Percentiles rank a stretch among this genome's conserved stretches.
Conservation (phyloP, 1,140 invertebrate species). For the Carposina sasakii region DNA sequence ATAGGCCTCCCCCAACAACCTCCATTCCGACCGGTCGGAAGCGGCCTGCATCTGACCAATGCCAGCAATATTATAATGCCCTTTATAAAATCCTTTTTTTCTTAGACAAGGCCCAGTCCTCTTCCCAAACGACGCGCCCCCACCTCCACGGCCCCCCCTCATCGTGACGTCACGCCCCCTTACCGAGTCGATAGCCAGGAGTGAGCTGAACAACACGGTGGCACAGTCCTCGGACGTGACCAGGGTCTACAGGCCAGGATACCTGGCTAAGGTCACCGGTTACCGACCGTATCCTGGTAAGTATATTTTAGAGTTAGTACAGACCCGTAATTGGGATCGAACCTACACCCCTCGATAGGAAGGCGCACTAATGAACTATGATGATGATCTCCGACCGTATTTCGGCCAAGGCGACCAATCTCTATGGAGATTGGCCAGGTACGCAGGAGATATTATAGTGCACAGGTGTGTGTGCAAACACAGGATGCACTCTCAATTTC, state of each 20-base stretch:
- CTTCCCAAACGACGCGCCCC: slow-evolving; percentile 52
- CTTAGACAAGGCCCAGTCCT: slow-evolving; percentile 65
- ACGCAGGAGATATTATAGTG: too few relatives aligned
- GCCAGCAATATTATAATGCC: not conserved
- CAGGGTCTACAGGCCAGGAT: slow-evolving; percentile 21
- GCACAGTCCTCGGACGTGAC: slow-evolving; percentile 25
- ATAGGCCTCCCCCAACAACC: too few relatives aligned
- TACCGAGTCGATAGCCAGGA: slow-evolving; percentile 49
- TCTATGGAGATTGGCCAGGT: too few relatives aligned
- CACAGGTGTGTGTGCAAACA: too few relatives aligned
- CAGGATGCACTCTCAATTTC: too few relatives aligned
- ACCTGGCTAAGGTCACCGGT: slow-evolving; percentile 13
- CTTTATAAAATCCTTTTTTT: slow-evolving; percentile 17
- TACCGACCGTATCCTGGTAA: too few relatives aligned
- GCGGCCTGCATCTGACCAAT: not conserved
- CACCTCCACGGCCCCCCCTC: slow-evolving; percentile 42
- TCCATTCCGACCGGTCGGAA: not conserved
- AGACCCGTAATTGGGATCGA: too few relatives aligned
- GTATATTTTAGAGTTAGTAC: too few relatives aligned
- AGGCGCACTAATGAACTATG: too few relatives aligned
- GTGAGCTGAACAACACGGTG: slow-evolving; percentile 38
- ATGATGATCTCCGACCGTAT: too few relatives aligned
- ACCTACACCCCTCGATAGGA: too few relatives aligned
- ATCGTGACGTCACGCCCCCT: slow-evolving; percentile 61
- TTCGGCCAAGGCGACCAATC: too few relatives aligned